These are phyloP conservation scores for Trididemnum nubilum DNA, from an alignment of 23 tunicate species.

Conservation along the genomic window DNA sequence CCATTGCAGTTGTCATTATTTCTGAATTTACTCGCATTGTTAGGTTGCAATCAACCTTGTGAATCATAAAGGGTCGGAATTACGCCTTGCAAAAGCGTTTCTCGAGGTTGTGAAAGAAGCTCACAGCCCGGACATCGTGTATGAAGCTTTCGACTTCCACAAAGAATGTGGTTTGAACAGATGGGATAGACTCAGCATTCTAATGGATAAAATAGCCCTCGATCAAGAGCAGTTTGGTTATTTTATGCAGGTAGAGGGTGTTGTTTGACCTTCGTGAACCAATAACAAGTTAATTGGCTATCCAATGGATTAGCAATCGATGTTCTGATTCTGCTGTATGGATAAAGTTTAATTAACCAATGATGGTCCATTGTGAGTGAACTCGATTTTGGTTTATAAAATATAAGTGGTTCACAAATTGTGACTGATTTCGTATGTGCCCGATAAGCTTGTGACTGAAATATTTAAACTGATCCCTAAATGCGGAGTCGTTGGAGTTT, in stretches of 20 bases:
- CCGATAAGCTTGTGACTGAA: too few species aligned
- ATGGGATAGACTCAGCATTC: conserved; percentile 87
- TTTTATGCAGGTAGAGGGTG: conserved; percentile 77
- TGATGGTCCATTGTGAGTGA: too few species aligned
- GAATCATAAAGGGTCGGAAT: conserved; percentile 79
- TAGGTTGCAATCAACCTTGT: conserved; percentile 78
- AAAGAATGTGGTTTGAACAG: conserved; percentile 80
- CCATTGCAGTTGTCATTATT: too few species aligned
- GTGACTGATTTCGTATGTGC: too few species aligned
- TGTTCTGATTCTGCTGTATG: too few species aligned
- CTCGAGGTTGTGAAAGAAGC: conserved; percentile 52
- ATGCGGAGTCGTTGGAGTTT: too few species aligned
- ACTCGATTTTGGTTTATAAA: too few species aligned
- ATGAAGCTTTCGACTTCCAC: conserved; percentile 96
- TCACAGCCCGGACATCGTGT: conserved; percentile 45
- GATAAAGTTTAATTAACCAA: too few species aligned
- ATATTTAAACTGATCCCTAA: too few species aligned
- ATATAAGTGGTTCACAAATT: too few species aligned
- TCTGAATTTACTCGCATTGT: not conserved
- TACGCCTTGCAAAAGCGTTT: conserved; percentile 72
- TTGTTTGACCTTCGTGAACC: too few species aligned
- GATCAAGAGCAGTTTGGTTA: conserved; percentile 81
- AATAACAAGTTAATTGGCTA: not conserved
- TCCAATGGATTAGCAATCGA: too few species aligned
- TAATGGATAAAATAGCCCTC: conserved; percentile 79